Conservation (phyloP, 2,797 vertebrate genomes). For the Brachyalestes nurse region DNA sequence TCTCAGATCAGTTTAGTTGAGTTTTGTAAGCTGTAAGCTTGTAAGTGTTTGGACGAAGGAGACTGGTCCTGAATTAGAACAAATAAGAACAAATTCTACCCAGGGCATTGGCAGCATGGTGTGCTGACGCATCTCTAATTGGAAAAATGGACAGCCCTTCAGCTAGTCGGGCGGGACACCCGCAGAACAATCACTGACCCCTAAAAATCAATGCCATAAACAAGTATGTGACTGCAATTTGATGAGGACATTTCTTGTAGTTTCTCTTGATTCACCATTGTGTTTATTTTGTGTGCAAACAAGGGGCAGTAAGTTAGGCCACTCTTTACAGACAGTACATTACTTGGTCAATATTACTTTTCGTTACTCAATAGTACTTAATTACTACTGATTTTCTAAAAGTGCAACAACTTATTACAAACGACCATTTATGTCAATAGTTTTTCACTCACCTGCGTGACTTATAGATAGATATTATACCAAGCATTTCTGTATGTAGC, state of each 20-base stretch:
- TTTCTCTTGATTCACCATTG: neutral
- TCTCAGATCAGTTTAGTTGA: neutral
- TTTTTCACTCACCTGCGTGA: too few species aligned
- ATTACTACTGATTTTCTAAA: too few species aligned
- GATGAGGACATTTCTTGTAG: neutral
- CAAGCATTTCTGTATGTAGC: too few species aligned
- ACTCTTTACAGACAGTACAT: too few species aligned
- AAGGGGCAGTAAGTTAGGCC: neutral
- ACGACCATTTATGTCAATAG: too few species aligned
- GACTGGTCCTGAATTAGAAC: neutral
- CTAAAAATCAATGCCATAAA: neutral
- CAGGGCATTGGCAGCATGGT: neutral
- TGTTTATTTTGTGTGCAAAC: neutral
- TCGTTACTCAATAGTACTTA: too few species aligned
- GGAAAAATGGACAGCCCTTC: neutral
- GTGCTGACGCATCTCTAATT: slow-evolving; percentile 2
- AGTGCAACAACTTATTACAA: too few species aligned
- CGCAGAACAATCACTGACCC: neutral
- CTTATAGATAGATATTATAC: too few species aligned
- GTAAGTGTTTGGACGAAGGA: neutral
- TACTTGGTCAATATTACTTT: too few species aligned
- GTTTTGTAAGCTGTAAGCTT: neutral
- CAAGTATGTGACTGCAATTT: neutral
- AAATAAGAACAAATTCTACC: neutral
- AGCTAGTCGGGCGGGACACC: neutral